Base-by-base conservation (phyloP, 2,113 vertebrate genomes). In the Mastomys natalensis region DNA sequence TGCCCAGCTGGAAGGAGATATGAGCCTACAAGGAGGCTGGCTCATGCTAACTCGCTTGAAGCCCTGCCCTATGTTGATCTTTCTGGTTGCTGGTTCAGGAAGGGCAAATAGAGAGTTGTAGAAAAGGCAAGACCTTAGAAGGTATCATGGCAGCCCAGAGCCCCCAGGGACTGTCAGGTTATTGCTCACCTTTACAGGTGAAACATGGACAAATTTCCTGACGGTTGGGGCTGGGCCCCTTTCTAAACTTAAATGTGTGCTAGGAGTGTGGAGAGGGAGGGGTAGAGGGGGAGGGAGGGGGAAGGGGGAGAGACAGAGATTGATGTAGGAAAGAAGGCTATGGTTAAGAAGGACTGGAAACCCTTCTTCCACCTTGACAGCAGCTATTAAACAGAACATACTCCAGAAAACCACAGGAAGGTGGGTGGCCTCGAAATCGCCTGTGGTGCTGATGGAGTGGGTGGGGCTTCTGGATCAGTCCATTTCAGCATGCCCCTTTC, bases 211-310 rank as follows among this genome's bases (percentile, higher is more conserved):
- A n/a, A 6, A 4, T 22, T 73, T 87, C 66, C 3, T 11, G n/a
- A 34, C 40, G 43, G 22, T 26, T 17, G 45, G n/a, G 40, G 21
- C 58, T 16, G 48, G n/a, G 26, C 48, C 5, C 10, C 12, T 95
- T 92, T 80, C 96, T 93, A 90, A 51, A 95, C 55, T 29, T 13
- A 84, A n/a, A 43, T 16, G 34, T 43, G 0, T 16, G 34, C 31
- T 60, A 16, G 34, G 78, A 58, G 58, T 85, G 21, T 55, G 34
- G 31, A 3, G 17, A 7, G 48, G 13, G 77, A 24, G 40, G 7
- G 40, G 1, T 10, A 7, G 19, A 4, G 10, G 40, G 21, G 10
- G 43, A 22, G 6, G 34, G 16, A 0, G 12, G 7, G 29, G 8
- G 9, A 1, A 22, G n/a, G 40, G 72, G 24, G 40, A 48, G 26